Conservation (phyloP, 1,140 invertebrate species). For the Drosophila subobscura region DNA sequence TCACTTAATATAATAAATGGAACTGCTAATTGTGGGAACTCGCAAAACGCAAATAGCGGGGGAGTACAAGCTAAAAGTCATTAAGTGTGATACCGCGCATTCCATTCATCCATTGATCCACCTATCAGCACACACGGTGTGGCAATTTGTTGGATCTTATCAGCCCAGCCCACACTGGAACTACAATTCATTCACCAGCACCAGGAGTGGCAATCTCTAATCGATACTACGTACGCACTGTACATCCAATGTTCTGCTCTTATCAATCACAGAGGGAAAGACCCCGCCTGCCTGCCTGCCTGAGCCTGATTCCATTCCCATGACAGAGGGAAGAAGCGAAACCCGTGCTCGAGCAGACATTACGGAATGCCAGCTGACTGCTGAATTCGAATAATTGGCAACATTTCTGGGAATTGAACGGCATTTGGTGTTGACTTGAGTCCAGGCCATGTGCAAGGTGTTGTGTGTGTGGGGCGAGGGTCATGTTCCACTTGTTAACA, state of each 20-base stretch:
- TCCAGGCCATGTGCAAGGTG: slow-evolving; percentile 17
- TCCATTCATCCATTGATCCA: slow-evolving; percentile 5
- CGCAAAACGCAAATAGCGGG: neutral
- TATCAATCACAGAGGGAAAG: slow-evolving; percentile 29
- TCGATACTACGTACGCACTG: slow-evolving; percentile 26
- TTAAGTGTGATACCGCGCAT: neutral
- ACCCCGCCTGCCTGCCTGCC: slow-evolving; percentile 10
- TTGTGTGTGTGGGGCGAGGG: slow-evolving; percentile 29
- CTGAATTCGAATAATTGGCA: slow-evolving; percentile 44
- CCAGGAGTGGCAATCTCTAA: slow-evolving; percentile 20
- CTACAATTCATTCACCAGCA: slow-evolving; percentile 35
- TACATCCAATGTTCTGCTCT: slow-evolving; percentile 6
- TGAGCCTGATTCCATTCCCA: neutral
- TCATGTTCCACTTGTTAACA: slow-evolving; percentile 51
- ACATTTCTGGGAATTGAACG: slow-evolving; percentile 40
- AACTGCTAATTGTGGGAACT: slow-evolving; percentile 27
- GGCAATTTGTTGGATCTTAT: slow-evolving; percentile 37
- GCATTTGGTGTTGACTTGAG: slow-evolving; percentile 10
- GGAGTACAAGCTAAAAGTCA: too few relatives aligned
- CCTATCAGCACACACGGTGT: slow-evolving; percentile 6
- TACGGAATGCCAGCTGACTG: slow-evolving; percentile 43
- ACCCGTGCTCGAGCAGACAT: slow-evolving; percentile 23
- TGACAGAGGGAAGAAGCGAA: slow-evolving; percentile 39
- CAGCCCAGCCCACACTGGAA: slow-evolving; percentile 26
- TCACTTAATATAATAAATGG: slow-evolving; percentile 30